Conservation (phyloP, 2,113 vertebrate genomes). For the Trichechus manatus region DNA sequence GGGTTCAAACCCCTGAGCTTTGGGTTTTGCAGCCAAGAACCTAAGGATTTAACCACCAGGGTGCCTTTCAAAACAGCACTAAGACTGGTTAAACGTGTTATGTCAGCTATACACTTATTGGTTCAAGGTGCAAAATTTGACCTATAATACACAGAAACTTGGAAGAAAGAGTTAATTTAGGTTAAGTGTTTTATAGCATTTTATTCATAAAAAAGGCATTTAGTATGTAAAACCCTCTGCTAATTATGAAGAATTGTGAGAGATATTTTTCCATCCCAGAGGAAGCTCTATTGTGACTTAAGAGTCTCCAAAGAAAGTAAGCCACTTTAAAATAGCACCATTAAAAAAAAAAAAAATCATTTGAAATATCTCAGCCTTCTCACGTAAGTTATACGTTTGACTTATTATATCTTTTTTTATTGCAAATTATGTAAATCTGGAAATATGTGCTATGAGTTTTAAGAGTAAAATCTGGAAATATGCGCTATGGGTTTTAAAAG, state of each 20-base stretch:
- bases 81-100: neutral
- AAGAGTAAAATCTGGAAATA: slow-evolving; percentile 37
- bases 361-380: slow-evolving; percentile 57
- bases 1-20: no score
- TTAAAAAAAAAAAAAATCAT: neutral
- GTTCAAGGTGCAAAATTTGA: slow-evolving; percentile 12
- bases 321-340: neutral
- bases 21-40: no score
- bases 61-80: neutral
- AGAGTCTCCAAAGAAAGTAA: neutral
- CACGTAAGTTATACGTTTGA: neutral
- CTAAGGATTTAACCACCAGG: no score
- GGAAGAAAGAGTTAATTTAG: neutral
- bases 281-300: neutral
- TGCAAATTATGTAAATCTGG: slow-evolving; percentile 11
- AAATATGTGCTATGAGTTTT: neutral
- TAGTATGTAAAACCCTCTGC: neutral
- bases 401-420: neutral
- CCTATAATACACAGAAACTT: neutral
- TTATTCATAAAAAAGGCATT: slow-evolving; percentile 32
- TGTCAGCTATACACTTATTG: neutral
- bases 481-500: slow-evolving; percentile 5
- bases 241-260: slow-evolving; percentile 26
- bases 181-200: neutral
- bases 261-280: neutral